Evolutionary conservation across 92 coral and sea anemone species (phyloP), one percentile per base, ranked within the genome.

Genomic region (Anthopleura xanthogrammica): DNA sequence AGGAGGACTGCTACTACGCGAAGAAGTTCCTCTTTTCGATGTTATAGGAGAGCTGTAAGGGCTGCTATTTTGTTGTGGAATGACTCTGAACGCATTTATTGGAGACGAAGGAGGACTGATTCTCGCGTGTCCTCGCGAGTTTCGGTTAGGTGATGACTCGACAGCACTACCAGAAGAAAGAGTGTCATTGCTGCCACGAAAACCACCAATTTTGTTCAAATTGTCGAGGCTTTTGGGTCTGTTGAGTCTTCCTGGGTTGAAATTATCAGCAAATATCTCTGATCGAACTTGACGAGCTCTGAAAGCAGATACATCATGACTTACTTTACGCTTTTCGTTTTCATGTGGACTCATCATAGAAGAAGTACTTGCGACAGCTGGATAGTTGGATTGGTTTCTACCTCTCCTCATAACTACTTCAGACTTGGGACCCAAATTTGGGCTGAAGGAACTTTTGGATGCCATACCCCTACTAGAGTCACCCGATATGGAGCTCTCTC

Each of bases 231-330:
- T 93, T 74, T 92, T 88, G 6, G 97, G 97, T 17, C 97, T 89
- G 46, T 71, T 79, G 3, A 93, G 87, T 80, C 82, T 81, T 19
- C 92, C 91, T 10, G 93, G 88, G 64, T 83, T 81, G 70, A 92
- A 90, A 41, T 80, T 92, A 36, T 91, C 97, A 43, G 82, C 85
- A 65, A 86, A 91, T 17, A 91, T 80, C 64, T 91, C 97, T 52
- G 97, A 93, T n/a, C 93, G 91, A 17, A 85, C 93, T 81, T 93
- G 95, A 8, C 97, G 94, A 29, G 95, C 95, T 46, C 95, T 83
- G 54, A 89, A 93, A 3, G 95, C 97, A 12, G 97, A 93, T 12
- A 93, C 90, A 76, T 93, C 97, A 58, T 91, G 87, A 71, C 86
- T 91, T 16, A 78, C 83, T 43, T 80, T 86, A 40, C 91, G 90